Evolutionary conservation across 1,140 invertebrate genomes (phyloP).

Genomic region (Dendrolimus kikuchii): DNA sequence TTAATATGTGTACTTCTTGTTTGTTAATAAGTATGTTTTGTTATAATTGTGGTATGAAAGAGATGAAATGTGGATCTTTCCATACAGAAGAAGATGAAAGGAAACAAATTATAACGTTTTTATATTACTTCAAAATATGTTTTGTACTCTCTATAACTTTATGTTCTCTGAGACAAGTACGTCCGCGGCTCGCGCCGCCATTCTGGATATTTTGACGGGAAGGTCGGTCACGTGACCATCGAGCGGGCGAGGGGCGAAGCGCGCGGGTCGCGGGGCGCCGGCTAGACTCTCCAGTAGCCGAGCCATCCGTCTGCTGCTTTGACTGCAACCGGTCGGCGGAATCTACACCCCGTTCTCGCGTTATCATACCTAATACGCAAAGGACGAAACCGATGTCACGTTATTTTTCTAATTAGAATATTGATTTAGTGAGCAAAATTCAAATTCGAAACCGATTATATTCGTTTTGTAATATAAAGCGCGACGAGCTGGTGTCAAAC

Average conservation of each 20-base stretch:
- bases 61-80: too few relatives aligned
- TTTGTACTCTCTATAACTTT: background rate
- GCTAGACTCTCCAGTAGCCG: conserved; percentile 73
- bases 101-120: too few relatives aligned
- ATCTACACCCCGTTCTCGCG: conserved; percentile 47
- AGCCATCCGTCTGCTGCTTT: conserved; percentile 70
- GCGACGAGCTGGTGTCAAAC: conserved; percentile 19
- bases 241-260: conserved; percentile 30
- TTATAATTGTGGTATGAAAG: too few relatives aligned
- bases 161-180: conserved; percentile 33
- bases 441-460: background rate
- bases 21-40: too few relatives aligned
- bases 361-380: conserved; percentile 27
- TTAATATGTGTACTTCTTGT: too few relatives aligned
- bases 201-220: conserved; percentile 84
- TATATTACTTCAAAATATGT: too few relatives aligned
- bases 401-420: background rate
- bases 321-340: conserved; percentile 57
- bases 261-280: conserved; percentile 52
- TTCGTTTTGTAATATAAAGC: conserved; percentile 9
- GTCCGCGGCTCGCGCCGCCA: conserved; percentile 60
- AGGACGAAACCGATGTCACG: conserved; percentile 12
- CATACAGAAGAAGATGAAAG: too few relatives aligned
- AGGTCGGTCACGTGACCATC: conserved; percentile 77
- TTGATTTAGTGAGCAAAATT: background rate